A percentile compares a stretch with the other conserved stretches of the same genome.
These are phyloP conservation scores for Chymomyza costata DNA, from an alignment of 1,140 invertebrate genomes.

Conservation along the genomic window DNA sequence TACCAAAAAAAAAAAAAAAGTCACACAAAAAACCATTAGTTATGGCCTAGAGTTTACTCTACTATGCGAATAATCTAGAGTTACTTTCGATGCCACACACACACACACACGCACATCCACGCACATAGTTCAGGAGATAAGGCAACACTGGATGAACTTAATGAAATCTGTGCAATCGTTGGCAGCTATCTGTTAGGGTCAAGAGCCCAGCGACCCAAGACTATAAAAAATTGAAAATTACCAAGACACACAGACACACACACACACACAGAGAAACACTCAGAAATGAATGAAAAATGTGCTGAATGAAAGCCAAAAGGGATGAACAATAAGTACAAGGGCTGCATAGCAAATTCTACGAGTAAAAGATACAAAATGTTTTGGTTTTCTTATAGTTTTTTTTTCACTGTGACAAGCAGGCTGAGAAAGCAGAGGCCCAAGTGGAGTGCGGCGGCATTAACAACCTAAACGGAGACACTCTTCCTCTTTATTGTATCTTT, in stretches of 20 bases:
- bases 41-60: no score
- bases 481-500: no score
- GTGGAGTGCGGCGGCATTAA: no score
- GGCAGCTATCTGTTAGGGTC: not conserved
- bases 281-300: conserved; percentile 1
- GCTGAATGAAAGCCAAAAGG: not conserved
- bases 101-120: no score
- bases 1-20: no score
- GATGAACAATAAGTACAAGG: not conserved
- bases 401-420: not conserved
- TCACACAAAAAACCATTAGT: no score
- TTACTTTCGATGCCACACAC: no score
- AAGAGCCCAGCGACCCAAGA: not conserved
- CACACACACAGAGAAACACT: not conserved
- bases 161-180: no score
- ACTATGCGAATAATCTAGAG: no score
- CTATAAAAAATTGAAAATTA: no score
- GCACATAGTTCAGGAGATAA: no score
- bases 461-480: not conserved
- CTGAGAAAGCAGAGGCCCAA: not conserved
- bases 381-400: not conserved
- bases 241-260: not conserved
- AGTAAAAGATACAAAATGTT: not conserved
- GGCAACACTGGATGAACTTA: no score
- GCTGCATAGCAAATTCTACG: not conserved